Percentiles rank a stretch among this genome's conserved stretches.
Conservation (phyloP, 1,140 invertebrate genomes). For the Ridgeia piscesae region DNA sequence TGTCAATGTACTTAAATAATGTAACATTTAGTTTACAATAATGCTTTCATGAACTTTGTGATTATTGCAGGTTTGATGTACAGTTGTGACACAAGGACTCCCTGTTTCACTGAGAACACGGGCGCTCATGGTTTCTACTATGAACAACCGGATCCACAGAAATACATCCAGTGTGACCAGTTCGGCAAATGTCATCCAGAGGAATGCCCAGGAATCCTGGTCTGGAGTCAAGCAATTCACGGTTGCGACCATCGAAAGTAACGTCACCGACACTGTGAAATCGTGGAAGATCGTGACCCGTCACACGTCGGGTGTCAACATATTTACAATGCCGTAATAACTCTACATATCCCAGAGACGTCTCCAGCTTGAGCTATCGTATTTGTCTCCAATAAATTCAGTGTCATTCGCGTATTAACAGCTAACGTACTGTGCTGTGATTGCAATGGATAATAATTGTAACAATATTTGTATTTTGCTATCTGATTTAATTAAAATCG, state of each 20-base stretch:
- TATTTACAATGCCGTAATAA: not conserved
- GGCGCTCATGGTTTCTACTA: not conserved
- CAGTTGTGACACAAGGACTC: not conserved
- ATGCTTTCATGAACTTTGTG: no score
- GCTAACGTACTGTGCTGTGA: not conserved
- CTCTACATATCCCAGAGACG: not conserved
- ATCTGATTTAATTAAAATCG: no score
- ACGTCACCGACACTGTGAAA: not conserved
- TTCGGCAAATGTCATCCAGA: not conserved
- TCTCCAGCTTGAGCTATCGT: not conserved
- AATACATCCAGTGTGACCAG: not conserved
- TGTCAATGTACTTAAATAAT: no score
- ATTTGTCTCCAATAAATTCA: not conserved
- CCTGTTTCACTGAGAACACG: not conserved
- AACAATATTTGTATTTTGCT: not conserved
- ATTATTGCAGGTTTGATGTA: not conserved
- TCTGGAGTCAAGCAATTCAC: not conserved
- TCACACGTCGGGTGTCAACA: not conserved
- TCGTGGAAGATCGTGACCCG: no score
- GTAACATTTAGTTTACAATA: no score
- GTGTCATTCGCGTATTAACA: not conserved
- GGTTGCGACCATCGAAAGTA: not conserved
- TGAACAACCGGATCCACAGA: not conserved
- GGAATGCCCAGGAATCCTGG: constrained; percentile 10
- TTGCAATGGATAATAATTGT: no score